Conservation (phyloP, 2,113 vertebrate species). For the Micromys minutus region DNA sequence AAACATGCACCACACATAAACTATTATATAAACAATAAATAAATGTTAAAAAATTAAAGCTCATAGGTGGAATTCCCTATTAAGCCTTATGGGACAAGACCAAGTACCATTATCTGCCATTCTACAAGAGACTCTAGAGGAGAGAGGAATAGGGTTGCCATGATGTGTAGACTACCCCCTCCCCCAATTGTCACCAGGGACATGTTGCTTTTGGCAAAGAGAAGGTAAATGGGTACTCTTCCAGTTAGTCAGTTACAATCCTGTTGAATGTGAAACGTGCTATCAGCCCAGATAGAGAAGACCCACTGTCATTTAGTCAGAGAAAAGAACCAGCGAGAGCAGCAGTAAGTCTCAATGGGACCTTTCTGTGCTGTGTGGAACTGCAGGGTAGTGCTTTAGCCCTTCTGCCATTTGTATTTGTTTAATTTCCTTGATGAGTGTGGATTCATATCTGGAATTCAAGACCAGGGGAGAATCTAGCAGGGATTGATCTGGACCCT, state of each 20-base stretch:
- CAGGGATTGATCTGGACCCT: not conserved
- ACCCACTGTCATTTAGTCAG: not conserved
- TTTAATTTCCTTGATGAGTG: not conserved
- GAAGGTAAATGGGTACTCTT: not conserved
- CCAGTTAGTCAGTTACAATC: not conserved
- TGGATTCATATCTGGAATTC: not conserved
- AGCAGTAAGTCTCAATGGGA: not conserved
- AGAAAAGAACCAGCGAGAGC: not conserved
- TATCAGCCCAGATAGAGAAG: not conserved
- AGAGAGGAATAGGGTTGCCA: not conserved
- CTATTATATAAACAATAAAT: not conserved
- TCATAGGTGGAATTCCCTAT: not conserved
- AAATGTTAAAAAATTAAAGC: not conserved
- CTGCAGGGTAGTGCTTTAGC: not conserved
- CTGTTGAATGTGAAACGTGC: not conserved
- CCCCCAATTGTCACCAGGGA: not conserved
- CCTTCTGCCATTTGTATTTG: not conserved
- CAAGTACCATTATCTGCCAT: not conserved
- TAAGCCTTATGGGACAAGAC: not conserved
- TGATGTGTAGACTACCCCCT: not conserved
- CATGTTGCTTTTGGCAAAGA: not conserved
- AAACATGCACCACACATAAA: not conserved
- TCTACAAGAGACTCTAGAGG: not conserved
- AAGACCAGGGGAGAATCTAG: not conserved
- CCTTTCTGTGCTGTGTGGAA: not conserved